phyloP scores from a whole-genome alignment of 2,888 invertebrate genomes.

The Bombylius discolor region DNA sequence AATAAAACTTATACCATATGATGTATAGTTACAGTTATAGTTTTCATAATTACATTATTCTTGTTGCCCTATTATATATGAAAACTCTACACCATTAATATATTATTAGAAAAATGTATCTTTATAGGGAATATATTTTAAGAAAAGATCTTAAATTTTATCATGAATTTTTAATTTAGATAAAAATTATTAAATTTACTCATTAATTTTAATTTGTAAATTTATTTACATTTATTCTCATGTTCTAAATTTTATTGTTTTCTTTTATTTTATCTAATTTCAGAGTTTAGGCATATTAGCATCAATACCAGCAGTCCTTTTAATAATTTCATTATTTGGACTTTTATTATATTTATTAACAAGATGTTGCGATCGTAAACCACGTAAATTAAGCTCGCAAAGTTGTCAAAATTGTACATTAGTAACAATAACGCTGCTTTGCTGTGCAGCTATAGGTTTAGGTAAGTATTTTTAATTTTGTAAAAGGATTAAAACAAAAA shows the following conservation, averaged over 20 bases:
- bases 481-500: neutral
- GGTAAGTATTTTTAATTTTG: slow-evolving; percentile 34
- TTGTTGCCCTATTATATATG: too few species aligned
- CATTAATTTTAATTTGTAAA: too few species aligned
- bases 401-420: slow-evolving; percentile 36
- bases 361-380: slow-evolving; percentile 89
- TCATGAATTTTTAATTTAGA: too few species aligned
- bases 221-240: too few species aligned
- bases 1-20: too few species aligned
- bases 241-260: neutral
- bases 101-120: too few species aligned
- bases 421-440: slow-evolving; percentile 54
- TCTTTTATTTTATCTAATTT: slow-evolving; percentile 26
- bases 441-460: slow-evolving; percentile 80
- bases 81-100: too few species aligned
- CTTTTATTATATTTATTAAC: slow-evolving; percentile 85
- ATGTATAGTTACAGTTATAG: too few species aligned
- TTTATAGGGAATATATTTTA: too few species aligned
- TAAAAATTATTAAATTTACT: too few species aligned
- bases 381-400: slow-evolving; percentile 45
- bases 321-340: slow-evolving; percentile 77
- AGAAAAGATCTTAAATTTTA: too few species aligned
- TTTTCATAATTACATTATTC: too few species aligned
- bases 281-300: slow-evolving; percentile 89
- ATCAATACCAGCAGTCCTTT: slow-evolving; percentile 83